Percentiles rank a stretch among this genome's conserved stretches.
Evolutionary conservation across 2,797 vertebrate species (phyloP).

Genomic region (Phoxinus dragarum): DNA sequence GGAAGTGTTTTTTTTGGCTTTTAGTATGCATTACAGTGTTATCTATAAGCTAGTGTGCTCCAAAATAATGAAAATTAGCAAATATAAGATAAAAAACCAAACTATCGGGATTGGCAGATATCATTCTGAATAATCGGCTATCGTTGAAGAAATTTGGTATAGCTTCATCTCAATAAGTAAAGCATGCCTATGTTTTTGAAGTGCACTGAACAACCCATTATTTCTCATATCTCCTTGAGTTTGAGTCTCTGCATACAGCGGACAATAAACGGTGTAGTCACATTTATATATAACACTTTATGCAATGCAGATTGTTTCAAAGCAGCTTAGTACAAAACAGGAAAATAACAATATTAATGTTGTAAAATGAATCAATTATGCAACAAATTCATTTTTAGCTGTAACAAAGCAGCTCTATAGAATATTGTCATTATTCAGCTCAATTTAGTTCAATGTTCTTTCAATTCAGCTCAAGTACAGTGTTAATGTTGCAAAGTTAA

Average conservation of each 20-base stretch:
- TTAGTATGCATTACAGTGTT: not conserved
- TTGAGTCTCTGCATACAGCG: not conserved
- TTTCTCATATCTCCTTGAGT: not conserved
- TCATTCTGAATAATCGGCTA: too few relatives aligned
- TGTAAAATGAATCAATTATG: not conserved
- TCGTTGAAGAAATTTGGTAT: too few relatives aligned
- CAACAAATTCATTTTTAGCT: not conserved
- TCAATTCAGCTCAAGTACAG: not conserved
- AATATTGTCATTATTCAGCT: not conserved
- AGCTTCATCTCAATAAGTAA: not conserved
- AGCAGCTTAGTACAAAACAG: not conserved
- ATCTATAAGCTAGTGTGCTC: not conserved
- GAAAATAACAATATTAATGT: not conserved
- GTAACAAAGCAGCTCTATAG: not conserved
- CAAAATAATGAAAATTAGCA: not conserved
- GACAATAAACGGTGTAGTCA: not conserved
- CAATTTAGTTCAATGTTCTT: not conserved
- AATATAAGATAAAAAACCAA: too few relatives aligned
- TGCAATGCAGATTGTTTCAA: not conserved
- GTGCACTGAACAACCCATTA: not conserved
- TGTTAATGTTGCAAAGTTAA: not conserved
- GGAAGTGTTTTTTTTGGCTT: too few relatives aligned
- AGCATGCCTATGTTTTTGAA: too few relatives aligned
- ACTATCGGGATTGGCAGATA: not conserved
- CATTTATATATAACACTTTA: not conserved